Conservation (phyloP, 2,888 invertebrate genomes). For the Folsomia candida region DNA sequence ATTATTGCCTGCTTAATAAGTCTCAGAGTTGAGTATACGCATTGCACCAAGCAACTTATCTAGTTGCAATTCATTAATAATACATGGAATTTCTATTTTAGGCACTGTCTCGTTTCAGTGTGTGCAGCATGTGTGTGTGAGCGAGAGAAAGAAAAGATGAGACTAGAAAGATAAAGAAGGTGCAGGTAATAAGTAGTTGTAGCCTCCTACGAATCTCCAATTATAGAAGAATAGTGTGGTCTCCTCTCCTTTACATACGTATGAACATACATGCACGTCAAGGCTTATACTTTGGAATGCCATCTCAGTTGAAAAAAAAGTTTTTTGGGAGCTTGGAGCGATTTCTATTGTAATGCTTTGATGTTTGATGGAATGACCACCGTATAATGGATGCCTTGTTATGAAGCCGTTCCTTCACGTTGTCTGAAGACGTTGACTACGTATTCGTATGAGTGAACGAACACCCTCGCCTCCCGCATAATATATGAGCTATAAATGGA, state of each 20-base stretch:
- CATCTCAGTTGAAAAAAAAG: neutral
- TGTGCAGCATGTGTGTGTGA: neutral
- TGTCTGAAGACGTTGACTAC: neutral
- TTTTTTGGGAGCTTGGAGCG: conserved; percentile 3
- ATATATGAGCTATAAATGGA: conserved; percentile 4
- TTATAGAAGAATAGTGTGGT: neutral
- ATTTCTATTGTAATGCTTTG: neutral
- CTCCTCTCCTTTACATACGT: neutral
- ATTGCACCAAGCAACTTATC: neutral
- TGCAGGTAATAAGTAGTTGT: neutral
- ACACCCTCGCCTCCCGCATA: conserved; percentile 21
- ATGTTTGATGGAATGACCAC: neutral
- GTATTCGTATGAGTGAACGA: neutral
- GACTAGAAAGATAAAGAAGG: neutral
- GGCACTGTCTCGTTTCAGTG: neutral
- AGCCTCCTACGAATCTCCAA: neutral
- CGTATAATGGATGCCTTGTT: neutral
- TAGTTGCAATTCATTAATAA: neutral
- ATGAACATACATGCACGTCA: neutral
- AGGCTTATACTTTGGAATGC: neutral
- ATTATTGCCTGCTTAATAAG: neutral
- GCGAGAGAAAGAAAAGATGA: neutral
- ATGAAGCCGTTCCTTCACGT: neutral
- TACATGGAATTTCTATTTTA: conserved; percentile 3
- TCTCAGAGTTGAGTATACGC: neutral